Conservation (phyloP, 2,888 invertebrate species). For the Parnassius mnemosyne region DNA sequence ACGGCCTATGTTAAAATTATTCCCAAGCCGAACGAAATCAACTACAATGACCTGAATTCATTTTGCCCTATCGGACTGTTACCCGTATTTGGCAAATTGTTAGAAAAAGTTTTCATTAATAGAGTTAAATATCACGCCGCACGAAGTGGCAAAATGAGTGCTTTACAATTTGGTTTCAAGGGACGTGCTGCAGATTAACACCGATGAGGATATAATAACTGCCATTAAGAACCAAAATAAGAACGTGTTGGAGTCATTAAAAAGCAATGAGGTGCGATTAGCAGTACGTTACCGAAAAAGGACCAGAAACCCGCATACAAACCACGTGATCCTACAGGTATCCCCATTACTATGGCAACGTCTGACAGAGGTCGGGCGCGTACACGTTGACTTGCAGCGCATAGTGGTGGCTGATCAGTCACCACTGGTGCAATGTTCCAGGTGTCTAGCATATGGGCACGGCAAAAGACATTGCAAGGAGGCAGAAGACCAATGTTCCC, state of each 20-base stretch:
- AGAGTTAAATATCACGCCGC: no score
- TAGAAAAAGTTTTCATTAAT: no score
- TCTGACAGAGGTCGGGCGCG: neutral
- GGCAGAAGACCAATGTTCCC: neutral
- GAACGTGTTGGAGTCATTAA: neutral
- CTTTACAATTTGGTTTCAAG: no score
- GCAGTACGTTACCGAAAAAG: neutral
- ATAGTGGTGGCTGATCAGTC: neutral
- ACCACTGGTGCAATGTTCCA: neutral
- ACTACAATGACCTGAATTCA: no score
- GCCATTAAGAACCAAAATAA: neutral
- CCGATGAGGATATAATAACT: neutral
- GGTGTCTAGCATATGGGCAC: neutral
- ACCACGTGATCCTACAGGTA: neutral
- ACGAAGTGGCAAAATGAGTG: no score
- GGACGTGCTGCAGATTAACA: neutral
- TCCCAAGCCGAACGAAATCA: no score
- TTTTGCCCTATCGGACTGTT: no score
- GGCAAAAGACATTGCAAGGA: neutral
- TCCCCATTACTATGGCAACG: neutral
- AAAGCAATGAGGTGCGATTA: neutral
- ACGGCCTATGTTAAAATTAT: no score
- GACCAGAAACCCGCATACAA: neutral
- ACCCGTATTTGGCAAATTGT: no score
- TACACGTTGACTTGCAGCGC: neutral